Percentiles rank a stretch among this genome's conserved stretches.
Evolutionary conservation across 2,797 vertebrate species (phyloP).

Genomic region (Leucoraja ocellata): DNA sequence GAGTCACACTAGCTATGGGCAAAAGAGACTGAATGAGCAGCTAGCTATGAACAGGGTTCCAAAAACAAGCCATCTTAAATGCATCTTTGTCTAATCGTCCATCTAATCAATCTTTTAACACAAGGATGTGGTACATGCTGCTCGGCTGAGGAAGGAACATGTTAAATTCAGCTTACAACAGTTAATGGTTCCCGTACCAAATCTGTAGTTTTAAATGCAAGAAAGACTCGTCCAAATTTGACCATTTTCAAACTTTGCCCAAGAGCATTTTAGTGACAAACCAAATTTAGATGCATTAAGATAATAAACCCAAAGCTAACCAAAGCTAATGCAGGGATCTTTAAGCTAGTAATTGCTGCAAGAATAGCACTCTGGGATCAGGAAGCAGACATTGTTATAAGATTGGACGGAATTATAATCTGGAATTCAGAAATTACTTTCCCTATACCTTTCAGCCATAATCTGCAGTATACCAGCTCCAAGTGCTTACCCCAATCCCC

Average conservation of each 20-base stretch:
- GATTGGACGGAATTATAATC: not conserved
- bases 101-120: no score
- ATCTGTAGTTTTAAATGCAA: not conserved
- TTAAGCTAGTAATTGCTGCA: not conserved
- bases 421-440: not conserved
- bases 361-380: slow-evolving; percentile 28
- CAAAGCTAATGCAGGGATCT: slow-evolving; percentile 15
- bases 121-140: not conserved
- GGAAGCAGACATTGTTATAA: not conserved
- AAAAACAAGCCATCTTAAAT: no score
- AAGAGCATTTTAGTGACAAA: no score
- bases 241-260: no score
- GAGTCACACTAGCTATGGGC: no score
- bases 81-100: no score
- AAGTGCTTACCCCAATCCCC: not conserved
- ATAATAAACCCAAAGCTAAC: slow-evolving; percentile 13
- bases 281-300: not conserved
- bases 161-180: not conserved
- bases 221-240: not conserved
- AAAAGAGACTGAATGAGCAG: no score
- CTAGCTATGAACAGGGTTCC: no score
- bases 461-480: not conserved
- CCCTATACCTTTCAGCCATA: not conserved
- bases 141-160: not conserved
- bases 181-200: not conserved